Evolutionary conservation across 2,797 vertebrate species (phyloP), one percentile per base, ranked within the genome.

Genomic region (Platyrinchus mystaceus): DNA sequence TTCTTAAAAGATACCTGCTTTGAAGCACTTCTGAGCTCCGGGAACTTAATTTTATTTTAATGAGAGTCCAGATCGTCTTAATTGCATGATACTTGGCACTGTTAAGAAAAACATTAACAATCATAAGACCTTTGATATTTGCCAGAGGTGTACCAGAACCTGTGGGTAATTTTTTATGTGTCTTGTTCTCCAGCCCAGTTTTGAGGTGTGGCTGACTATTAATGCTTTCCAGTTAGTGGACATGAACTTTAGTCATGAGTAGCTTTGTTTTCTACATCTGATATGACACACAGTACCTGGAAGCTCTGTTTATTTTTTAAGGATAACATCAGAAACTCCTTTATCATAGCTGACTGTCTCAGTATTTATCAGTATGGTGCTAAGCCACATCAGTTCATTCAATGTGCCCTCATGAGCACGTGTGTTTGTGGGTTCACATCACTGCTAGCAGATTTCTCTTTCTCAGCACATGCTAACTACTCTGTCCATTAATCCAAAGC

Each of bases 31-130:
- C 41, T 70, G 78, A 84, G 80, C 59, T 52, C 47, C 0, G 10
- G 88, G 74, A 96, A 82, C 19, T 82, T 96, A 92, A 95, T 93
- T 96, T 86, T 5, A 12, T 86, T 94, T 90, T 89, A 96, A 93
- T 90, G 70, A 84, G 67, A 87, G 88, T 89, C 85, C 90, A 93
- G 90, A 76, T 89, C 84, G 71, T 84, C 84, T 94, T 95, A 95
- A 95, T 94, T 96, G 81, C 76, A 84, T 86, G 85, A 94, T 94
- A 92, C 93, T 95, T 95, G 95, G 85, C 91, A 90, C 43, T 50
- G 23, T 28, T 86, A 84, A 81, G 83, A 90, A 85, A 91, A 93
- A 73, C 23, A 73, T 50, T 30, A 82, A 62, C 82, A 90, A 82
- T 73, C 86, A 82, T 39, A 64, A 93, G 92, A 93, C 77, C 63